These are phyloP conservation scores for Pseudomugil gertrudae DNA, from an alignment of 2,797 vertebrate genomes.

Conservation along the genomic window DNA sequence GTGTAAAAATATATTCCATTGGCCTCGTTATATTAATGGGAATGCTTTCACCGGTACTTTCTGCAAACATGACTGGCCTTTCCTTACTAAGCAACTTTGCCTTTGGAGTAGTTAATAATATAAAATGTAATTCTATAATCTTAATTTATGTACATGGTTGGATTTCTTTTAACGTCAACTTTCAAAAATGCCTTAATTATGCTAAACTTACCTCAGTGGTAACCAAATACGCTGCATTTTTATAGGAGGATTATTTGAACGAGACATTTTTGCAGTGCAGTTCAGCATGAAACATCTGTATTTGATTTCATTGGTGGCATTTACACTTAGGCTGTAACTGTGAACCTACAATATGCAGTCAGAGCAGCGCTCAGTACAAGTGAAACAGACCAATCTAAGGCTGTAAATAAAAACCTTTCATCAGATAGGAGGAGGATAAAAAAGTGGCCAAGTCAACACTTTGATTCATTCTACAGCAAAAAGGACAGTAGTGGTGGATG, in stretches of 20 bases:
- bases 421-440: not conserved
- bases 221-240: not conserved
- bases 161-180: too few species aligned
- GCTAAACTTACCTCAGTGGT: not conserved
- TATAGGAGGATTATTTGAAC: not conserved
- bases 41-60: not conserved
- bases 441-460: not conserved
- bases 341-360: not conserved
- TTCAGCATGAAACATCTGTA: constrained; percentile 2
- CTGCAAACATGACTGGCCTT: too few species aligned
- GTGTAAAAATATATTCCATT: not conserved
- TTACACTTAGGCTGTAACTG: not conserved
- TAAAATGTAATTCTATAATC: too few species aligned
- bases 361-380: not conserved
- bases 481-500: not conserved
- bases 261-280: not conserved
- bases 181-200: not conserved
- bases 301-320: not conserved
- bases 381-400: not conserved
- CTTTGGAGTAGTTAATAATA: too few species aligned
- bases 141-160: not conserved
- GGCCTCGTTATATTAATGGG: not conserved
- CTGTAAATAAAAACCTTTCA: not conserved
- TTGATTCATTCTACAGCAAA: constrained; percentile 10
- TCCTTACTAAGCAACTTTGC: too few species aligned